These are phyloP conservation scores for Rhagonycha fulva DNA, from an alignment of 2,888 invertebrate species.

Conservation along the genomic window DNA sequence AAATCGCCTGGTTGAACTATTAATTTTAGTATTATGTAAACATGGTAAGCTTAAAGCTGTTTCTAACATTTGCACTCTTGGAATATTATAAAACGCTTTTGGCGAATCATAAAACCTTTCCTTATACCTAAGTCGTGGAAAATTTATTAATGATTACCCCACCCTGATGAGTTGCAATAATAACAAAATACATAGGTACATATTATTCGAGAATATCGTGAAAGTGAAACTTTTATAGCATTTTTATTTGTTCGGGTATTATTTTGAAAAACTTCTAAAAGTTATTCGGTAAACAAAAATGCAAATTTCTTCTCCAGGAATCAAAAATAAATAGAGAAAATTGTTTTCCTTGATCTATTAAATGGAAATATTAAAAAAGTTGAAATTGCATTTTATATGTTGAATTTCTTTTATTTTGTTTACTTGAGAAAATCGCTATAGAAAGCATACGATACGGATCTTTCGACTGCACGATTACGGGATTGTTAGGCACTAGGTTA, in stretches of 20 bases:
- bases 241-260: not conserved
- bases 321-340: not conserved
- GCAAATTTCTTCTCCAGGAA: not conserved
- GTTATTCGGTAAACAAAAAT: not conserved
- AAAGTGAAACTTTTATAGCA: not conserved
- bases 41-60: not conserved
- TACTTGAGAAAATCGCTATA: conserved; percentile 20
- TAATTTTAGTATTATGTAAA: not conserved
- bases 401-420: not conserved
- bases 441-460: conserved; percentile 24
- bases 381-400: not conserved
- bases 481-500: conserved; percentile 42
- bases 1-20: too few species aligned
- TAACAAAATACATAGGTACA: not conserved
- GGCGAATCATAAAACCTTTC: not conserved
- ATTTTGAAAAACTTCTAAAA: not conserved
- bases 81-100: not conserved
- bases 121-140: not conserved
- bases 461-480: conserved; percentile 31
- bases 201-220: not conserved
- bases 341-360: not conserved
- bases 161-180: not conserved
- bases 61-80: not conserved
- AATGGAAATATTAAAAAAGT: not conserved
- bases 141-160: not conserved